phyloP scores from a whole-genome alignment of 2,888 invertebrate genomes.

The Malthinus seriepunctatus region DNA sequence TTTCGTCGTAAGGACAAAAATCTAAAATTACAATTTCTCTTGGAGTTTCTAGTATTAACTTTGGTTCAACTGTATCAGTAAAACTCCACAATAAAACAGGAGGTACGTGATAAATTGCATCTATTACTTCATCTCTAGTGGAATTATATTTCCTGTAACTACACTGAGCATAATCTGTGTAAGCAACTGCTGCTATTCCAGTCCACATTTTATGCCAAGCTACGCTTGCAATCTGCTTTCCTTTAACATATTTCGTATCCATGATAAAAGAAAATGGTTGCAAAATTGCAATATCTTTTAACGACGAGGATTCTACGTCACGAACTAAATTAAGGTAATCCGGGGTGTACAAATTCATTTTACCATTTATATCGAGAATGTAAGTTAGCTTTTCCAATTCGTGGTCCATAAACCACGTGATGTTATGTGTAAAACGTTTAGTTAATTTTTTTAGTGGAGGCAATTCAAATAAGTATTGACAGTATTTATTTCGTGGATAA shows the following conservation, averaged over 20 bases:
- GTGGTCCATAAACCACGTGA: slow-evolving; percentile 42
- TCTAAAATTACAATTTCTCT: slow-evolving; percentile 68
- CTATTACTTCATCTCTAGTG: slow-evolving; percentile 45
- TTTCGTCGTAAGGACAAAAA: slow-evolving; percentile 71
- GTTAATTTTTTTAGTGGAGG: slow-evolving; percentile 37
- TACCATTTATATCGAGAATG: slow-evolving; percentile 44
- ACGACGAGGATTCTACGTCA: slow-evolving; percentile 58
- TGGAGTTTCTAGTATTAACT: slow-evolving; percentile 68
- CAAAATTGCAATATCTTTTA: slow-evolving; percentile 50
- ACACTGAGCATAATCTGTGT: slow-evolving; percentile 62
- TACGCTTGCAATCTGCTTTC: slow-evolving; percentile 67
- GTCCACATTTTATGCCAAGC: slow-evolving; percentile 74
- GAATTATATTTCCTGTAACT: slow-evolving; percentile 53
- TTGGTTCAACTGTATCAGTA: slow-evolving; percentile 69
- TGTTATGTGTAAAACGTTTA: slow-evolving; percentile 41
- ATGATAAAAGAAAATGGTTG: slow-evolving; percentile 67
- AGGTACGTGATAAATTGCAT: slow-evolving; percentile 64
- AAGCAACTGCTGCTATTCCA: slow-evolving; percentile 70
- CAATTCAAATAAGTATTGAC: slow-evolving; percentile 63
- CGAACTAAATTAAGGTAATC: slow-evolving; percentile 63
- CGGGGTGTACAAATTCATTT: slow-evolving; percentile 64
- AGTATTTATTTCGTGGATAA: slow-evolving; percentile 71
- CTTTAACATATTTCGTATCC: slow-evolving; percentile 64
- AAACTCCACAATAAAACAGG: slow-evolving; percentile 78
- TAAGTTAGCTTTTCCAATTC: slow-evolving; percentile 42